phyloP scores from a whole-genome alignment of 2,797 vertebrate genomes.

The Mus spretus region DNA sequence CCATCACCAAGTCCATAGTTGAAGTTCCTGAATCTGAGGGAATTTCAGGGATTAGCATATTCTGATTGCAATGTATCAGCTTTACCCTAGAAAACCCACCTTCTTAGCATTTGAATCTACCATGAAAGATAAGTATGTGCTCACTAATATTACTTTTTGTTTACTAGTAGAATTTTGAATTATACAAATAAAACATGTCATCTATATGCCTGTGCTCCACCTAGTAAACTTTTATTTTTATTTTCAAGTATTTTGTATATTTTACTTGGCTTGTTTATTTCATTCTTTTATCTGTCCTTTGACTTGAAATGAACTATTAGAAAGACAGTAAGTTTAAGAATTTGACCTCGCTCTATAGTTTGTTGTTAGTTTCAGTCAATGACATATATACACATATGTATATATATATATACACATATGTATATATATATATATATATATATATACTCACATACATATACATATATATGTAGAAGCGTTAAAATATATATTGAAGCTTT shows the following conservation, averaged over 20 bases:
- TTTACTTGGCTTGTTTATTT: not conserved
- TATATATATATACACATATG: no score
- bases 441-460: no score
- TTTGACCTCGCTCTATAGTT: not conserved
- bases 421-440: no score
- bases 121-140: not conserved
- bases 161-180: constrained; percentile 17
- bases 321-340: not conserved
- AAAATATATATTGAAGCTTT: not conserved
- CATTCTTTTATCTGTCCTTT: not conserved
- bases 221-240: not conserved
- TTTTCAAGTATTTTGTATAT: not conserved
- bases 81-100: not conserved
- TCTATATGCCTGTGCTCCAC: not conserved
- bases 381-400: not conserved
- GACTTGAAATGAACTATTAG: not conserved
- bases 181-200: not conserved
- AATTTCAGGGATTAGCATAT: not conserved
- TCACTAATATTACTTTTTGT: not conserved
- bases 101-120: not conserved
- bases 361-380: not conserved
- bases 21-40: no score
- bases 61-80: no score
- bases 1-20: not conserved
- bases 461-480: no score